phyloP scores from a whole-genome alignment of 2,888 invertebrate genomes.

The Cybosia mesomella region DNA sequence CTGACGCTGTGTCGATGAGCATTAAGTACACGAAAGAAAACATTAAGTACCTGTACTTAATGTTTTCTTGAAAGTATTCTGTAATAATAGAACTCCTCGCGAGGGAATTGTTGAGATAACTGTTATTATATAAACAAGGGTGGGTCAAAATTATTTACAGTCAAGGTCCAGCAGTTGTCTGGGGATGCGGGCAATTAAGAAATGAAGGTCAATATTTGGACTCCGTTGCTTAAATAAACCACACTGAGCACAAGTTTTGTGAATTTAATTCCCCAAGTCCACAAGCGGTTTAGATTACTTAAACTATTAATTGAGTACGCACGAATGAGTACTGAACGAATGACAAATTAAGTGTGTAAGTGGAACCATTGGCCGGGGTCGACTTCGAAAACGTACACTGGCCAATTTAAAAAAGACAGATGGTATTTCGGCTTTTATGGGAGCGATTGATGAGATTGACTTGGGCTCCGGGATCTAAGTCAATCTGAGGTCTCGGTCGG shows the following conservation, averaged over 20 bases:
- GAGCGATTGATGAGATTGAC: too few relatives aligned
- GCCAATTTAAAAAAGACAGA: background rate
- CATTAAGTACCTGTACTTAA: too few relatives aligned
- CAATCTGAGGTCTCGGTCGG: too few relatives aligned
- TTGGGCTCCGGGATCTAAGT: too few relatives aligned
- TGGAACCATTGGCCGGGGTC: background rate
- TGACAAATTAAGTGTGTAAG: background rate
- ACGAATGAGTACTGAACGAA: background rate
- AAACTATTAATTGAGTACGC: constrained; percentile 26
- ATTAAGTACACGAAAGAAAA: too few relatives aligned
- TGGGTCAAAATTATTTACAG: constrained; percentile 38
- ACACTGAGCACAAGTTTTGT: constrained; percentile 64
- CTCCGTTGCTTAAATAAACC: constrained; percentile 61
- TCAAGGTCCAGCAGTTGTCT: constrained; percentile 36
- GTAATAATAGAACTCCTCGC: constrained; percentile 8
- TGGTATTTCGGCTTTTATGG: too few relatives aligned
- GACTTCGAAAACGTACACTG: background rate
- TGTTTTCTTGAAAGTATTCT: background rate
- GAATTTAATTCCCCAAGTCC: constrained; percentile 58
- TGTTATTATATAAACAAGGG: constrained; percentile 34
- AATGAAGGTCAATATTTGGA: constrained; percentile 62
- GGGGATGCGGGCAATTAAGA: constrained; percentile 66
- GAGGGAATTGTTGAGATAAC: constrained; percentile 26
- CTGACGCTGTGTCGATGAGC: too few relatives aligned
- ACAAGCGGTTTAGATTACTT: constrained; percentile 34